Base-by-base conservation (phyloP, 2,113 vertebrate species). In the Paracanthobrama guichenoti region DNA sequence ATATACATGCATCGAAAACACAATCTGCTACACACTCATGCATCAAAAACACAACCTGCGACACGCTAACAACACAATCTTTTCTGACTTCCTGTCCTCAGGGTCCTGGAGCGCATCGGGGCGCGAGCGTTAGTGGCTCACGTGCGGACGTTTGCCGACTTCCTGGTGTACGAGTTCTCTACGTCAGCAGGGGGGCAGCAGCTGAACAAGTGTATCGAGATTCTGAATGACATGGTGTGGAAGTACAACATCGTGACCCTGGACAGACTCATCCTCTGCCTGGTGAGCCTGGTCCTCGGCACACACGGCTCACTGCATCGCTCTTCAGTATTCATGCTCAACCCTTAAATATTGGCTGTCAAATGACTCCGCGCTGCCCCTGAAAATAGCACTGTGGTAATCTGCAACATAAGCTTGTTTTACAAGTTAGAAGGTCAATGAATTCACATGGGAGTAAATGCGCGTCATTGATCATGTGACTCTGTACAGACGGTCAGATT, bases 201-300 rank as follows among this genome's bases (percentile, higher is more conserved):
- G 86, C 96, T 99, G 81, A 99, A 99, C 92, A 99, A 99, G 86
- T 99, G 98, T 90, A 99, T 99, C 44, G 98, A 99, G 91, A 99
- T 99, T 89, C 97, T 99, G 82, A 99, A 99, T 84, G 98, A 99
- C 91, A 99, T 99, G 98, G 98, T 99, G 39, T 99, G 98, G 98
- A 99, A 99, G 79, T 99, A 99, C 91, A 99, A 99, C 93, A 99
- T 99, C 28, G 98, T 99, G 90, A 99, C 98, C 0, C 84, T 99
- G 94, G 98, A 99, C 86, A 91, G 98, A 55, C 92, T 99, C 84
- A 99, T 99, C 85, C 92, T 99, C 71, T 99, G 98, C 87, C 92
- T 99, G 97, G 98, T 99, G 93, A 96, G 95, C 16, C 12, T 80
- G 42, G 50, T 11, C 22, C 48, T 57, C 53, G 9, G 57, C 57